Percentiles rank a stretch among this genome's conserved stretches.
Conservation (phyloP, 1,140 invertebrate species). For the Littorina saxatilis region DNA sequence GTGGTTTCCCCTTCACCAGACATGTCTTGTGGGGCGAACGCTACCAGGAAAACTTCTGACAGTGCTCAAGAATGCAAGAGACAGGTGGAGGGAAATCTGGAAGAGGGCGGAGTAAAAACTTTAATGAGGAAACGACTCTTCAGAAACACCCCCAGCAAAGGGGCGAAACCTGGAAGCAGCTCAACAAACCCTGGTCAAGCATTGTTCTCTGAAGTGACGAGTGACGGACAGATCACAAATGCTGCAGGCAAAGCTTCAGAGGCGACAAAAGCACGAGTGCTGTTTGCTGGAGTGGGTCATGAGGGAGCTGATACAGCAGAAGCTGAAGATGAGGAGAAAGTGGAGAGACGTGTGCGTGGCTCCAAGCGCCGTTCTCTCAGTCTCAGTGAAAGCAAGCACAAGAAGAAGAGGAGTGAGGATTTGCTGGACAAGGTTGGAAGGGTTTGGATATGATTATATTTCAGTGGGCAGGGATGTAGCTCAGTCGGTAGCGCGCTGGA, state of each 20-base stretch:
- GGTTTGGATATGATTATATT: background rate
- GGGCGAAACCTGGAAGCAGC: no score
- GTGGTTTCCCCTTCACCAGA: no score
- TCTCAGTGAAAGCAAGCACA: background rate
- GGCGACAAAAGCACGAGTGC: no score
- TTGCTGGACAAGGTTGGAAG: background rate
- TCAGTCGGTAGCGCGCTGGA: no score
- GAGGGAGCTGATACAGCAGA: background rate
- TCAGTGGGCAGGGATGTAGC: no score
- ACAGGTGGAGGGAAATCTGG: background rate
- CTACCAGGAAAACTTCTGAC: no score
- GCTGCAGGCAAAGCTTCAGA: no score
- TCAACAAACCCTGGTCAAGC: no score
- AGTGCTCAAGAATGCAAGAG: no score
- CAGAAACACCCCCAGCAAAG: slow-evolving; percentile 8
- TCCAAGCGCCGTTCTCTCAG: slow-evolving; percentile 22
- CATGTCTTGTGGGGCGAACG: no score
- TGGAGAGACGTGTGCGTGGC: background rate
- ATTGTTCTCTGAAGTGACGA: no score
- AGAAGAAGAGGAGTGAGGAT: background rate
- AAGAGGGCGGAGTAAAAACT: background rate
- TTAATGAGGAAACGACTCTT: background rate
- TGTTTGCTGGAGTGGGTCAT: background rate
- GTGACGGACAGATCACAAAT: no score
- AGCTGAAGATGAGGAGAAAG: background rate